Base-by-base conservation (phyloP, 2,797 vertebrate species). In the Tachyglossus aculeatus region DNA sequence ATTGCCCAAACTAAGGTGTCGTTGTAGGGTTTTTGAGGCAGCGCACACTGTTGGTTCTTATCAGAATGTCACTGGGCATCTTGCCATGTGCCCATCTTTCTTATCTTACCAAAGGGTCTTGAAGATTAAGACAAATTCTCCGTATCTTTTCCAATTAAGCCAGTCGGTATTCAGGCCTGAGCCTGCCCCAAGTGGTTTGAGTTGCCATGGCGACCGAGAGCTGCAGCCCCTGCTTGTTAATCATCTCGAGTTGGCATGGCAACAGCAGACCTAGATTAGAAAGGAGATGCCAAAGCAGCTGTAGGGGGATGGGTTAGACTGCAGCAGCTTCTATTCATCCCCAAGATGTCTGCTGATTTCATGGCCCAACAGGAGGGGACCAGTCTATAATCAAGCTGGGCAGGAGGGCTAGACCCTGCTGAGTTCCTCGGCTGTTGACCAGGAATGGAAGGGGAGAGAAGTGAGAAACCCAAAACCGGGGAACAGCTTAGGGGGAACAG, bases 211-310 rank as follows among this genome's bases (percentile, higher is more conserved):
- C 76, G 88, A 88, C 85, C 41, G 52, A 56, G 77, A 81, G 44
- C 66, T 54, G 78, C 75, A 70, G n/a, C 68, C 72, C 82, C 14
- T 14, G 19, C 76, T 77, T 87, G 77, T 88, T 81, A 75, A 84
- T 88, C 81, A 84, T 84, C 76, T 73, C 78, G 50, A 32, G 79
- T 91, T 89, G 86, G 71, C 63, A 78, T 80, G 73, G 80, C 70
- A 86, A 89, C 87, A 13, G 1, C 63, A 83, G 86, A 78, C 81
- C n/a, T 80, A 85, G 84, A 89, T 90, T 88, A 90, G 88, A 84
- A 86, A 79, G 71, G 57, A 77, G 70, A 80, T 75, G 4, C 76
- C 52, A 47, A 5, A 71, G 44, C 71, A 77, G 64, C 61, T 61
- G 1, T 58, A 0, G 10, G 70, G 70, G 74, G 70, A 67, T 73